Percentiles rank a stretch among this genome's conserved stretches.
Evolutionary conservation across 2,113 vertebrate species (phyloP).

Genomic region (Solenodon paradoxus): DNA sequence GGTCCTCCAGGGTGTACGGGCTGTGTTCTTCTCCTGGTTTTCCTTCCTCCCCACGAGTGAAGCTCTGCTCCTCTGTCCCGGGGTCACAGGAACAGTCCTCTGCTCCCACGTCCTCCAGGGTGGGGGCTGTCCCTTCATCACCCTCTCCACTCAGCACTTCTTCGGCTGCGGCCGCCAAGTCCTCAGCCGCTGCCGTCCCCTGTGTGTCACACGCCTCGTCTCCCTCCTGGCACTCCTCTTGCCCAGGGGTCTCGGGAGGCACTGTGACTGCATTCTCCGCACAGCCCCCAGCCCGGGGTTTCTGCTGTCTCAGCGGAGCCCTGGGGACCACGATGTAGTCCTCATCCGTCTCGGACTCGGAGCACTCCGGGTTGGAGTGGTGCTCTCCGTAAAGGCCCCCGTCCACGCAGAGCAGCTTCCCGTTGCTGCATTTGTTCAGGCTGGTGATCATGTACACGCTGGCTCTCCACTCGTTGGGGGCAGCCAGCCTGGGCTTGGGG

Average conservation of each 20-base stretch:
- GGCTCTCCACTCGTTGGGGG: slow-evolving; percentile 81
- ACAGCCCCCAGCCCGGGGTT: slow-evolving; percentile 50
- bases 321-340: slow-evolving; percentile 76
- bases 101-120: neutral
- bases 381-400: slow-evolving; percentile 77
- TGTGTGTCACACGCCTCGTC: too few relatives aligned
- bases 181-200: neutral
- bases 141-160: too few relatives aligned
- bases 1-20: neutral
- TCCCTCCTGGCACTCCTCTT: slow-evolving; percentile 1
- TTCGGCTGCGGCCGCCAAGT: too few relatives aligned
- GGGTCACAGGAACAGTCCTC: neutral
- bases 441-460: slow-evolving; percentile 76
- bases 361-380: slow-evolving; percentile 52
- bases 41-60: too few relatives aligned
- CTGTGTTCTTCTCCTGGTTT: neutral
- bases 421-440: slow-evolving; percentile 87
- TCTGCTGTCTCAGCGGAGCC: slow-evolving; percentile 66
- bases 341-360: slow-evolving; percentile 73
- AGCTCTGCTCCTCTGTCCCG: neutral
- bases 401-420: slow-evolving; percentile 83
- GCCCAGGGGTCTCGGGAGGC: slow-evolving; percentile 30
- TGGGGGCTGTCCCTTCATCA: too few relatives aligned
- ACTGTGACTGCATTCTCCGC: slow-evolving; percentile 51
- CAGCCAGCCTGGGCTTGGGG: slow-evolving; percentile 89